A percentile compares a stretch with the other conserved stretches of the same genome.
Evolutionary conservation across 2,888 invertebrate species (phyloP).

Genomic region (Acanthacorydalis orientalis): DNA sequence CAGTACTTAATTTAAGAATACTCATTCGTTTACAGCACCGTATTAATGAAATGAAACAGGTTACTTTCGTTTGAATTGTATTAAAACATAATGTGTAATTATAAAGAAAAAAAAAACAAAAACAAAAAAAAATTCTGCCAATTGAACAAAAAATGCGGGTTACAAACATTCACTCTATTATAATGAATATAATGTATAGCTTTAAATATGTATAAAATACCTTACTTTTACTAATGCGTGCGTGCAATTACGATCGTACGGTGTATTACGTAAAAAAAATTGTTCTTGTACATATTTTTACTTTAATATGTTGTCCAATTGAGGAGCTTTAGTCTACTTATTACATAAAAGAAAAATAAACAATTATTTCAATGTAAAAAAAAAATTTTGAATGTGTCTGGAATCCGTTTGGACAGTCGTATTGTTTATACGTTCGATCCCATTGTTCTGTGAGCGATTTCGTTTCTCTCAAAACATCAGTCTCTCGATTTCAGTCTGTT

Average conservation of each 20-base stretch:
- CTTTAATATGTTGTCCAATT: slow-evolving; percentile 3
- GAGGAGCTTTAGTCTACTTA: slow-evolving; percentile 4
- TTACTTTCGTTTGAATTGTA: no score
- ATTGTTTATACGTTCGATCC: background rate
- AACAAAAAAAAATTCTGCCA: slow-evolving; percentile 18
- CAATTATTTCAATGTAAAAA: background rate
- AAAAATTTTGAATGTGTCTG: background rate
- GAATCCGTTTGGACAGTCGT: background rate
- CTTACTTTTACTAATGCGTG: background rate
- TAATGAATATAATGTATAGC: slow-evolving; percentile 6
- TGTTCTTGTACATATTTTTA: slow-evolving; percentile 6
- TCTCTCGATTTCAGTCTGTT: no score
- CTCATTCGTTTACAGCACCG: no score
- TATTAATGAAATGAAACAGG: no score
- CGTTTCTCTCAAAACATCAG: no score
- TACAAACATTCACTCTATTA: slow-evolving; percentile 4
- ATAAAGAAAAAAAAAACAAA: slow-evolving; percentile 3
- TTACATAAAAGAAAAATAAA: background rate
- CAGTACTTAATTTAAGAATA: no score
- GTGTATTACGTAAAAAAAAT: slow-evolving; percentile 1
- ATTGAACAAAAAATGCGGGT: slow-evolving; percentile 24
- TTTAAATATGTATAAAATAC: slow-evolving; percentile 4
- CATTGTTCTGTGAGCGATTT: no score
- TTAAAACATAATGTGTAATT: background rate
- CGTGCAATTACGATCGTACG: background rate